phyloP scores from a whole-genome alignment of 2,113 vertebrate genomes.

The Clupea harengus region DNA sequence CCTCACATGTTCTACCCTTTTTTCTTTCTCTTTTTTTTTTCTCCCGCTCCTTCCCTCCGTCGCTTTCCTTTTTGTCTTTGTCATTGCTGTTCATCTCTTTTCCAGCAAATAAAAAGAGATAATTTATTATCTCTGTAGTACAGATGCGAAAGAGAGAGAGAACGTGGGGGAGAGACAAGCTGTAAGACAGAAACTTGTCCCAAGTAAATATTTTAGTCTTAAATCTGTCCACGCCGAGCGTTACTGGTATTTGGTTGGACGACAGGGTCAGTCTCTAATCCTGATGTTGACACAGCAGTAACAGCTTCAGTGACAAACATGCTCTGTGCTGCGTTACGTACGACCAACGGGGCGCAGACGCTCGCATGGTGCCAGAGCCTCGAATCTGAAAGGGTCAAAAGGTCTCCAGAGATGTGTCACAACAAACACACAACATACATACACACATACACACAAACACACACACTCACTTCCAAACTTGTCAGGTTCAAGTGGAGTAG shows the following conservation, averaged over 20 bases:
- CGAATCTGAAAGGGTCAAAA: background rate
- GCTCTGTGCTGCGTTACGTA: background rate
- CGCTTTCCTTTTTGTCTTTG: background rate
- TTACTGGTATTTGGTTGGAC: constrained; percentile 12
- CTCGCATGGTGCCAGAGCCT: background rate
- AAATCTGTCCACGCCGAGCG: background rate
- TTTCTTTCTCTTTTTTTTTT: background rate
- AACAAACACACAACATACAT: background rate
- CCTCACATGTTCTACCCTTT: background rate
- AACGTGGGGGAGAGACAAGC: background rate
- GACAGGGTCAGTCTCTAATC: constrained; percentile 1
- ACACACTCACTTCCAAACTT: background rate
- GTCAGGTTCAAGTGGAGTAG: constrained; percentile 8
- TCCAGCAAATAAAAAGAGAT: background rate
- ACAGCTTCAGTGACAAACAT: background rate
- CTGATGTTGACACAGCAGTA: background rate
- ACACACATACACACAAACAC: background rate
- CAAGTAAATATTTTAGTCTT: constrained; percentile 3
- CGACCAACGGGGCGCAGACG: too few relatives aligned
- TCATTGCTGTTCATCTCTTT: background rate
- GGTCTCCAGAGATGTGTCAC: background rate
- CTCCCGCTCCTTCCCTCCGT: background rate
- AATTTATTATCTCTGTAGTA: background rate
- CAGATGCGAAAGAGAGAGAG: background rate
- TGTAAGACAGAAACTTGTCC: background rate